Evolutionary conservation across 2,113 vertebrate species (phyloP).

Genomic region (Odobenus rosmarus): DNA sequence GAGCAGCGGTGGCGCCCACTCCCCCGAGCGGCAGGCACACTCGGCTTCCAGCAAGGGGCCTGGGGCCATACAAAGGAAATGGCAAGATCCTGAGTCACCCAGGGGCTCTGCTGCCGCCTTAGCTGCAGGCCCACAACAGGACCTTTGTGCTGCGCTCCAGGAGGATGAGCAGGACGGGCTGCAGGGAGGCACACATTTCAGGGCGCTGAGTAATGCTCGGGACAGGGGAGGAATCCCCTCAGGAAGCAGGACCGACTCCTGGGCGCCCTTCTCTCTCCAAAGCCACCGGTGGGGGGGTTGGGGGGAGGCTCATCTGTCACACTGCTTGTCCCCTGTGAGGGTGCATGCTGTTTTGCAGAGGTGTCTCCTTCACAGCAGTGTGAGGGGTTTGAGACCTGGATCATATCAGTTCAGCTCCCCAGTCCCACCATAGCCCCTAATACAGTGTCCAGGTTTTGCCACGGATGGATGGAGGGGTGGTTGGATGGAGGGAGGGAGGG

Average conservation of each 20-base stretch:
- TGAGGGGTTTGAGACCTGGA: not conserved
- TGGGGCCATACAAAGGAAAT: conserved; percentile 82
- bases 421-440: too few relatives aligned
- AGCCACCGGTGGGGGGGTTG: not conserved
- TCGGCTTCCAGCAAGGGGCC: conserved; percentile 70
- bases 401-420: not conserved
- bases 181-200: conserved; percentile 64
- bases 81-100: conserved; percentile 86
- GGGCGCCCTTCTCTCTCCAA: not conserved
- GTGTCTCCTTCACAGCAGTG: not conserved
- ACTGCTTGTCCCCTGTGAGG: not conserved
- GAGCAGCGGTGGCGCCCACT: not conserved
- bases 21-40: conserved; percentile 1
- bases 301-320: not conserved
- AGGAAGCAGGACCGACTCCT: not conserved
- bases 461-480: not conserved
- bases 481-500: not conserved
- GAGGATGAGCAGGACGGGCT: not conserved
- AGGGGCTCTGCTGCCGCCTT: conserved; percentile 55
- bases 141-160: conserved; percentile 70
- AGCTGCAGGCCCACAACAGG: conserved; percentile 60
- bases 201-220: not conserved
- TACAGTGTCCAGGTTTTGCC: not conserved
- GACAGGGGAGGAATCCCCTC: not conserved
- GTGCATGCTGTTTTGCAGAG: not conserved